Conservation (phyloP, 2,113 vertebrate genomes). For the Climacteris rufus region DNA sequence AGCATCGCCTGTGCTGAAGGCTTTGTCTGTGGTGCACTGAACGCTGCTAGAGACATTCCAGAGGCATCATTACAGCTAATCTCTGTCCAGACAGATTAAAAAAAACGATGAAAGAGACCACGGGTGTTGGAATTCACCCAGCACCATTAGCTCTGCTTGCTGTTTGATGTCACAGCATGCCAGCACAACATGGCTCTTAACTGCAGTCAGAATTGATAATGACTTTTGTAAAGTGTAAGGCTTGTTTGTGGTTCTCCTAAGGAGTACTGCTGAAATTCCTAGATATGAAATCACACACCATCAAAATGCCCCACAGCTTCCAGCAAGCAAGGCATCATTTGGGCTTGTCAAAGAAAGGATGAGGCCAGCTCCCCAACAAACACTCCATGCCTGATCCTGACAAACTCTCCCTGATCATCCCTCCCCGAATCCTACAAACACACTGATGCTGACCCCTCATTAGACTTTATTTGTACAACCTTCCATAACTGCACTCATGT, state of each 20-base stretch:
- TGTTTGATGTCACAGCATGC: background rate
- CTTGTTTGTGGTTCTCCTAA: background rate
- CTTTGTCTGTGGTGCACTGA: background rate
- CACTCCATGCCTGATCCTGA: background rate
- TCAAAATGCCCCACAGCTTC: background rate
- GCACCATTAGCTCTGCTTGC: background rate
- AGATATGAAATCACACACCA: background rate
- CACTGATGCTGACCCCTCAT: background rate
- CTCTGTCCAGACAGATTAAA: slow-evolving; percentile 49
- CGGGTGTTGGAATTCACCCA: background rate
- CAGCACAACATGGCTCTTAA: background rate
- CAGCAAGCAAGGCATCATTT: background rate
- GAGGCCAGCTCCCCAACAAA: background rate
- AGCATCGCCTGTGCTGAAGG: background rate
- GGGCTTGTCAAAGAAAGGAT: background rate
- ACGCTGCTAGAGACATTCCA: slow-evolving; percentile 31
- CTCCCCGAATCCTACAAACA: background rate
- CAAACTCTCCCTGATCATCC: background rate
- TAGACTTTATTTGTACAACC: background rate
- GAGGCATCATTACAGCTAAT: slow-evolving; percentile 44
- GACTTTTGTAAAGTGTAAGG: background rate
- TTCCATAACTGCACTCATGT: rapidly evolving
- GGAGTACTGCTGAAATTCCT: background rate
- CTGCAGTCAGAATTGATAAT: background rate
- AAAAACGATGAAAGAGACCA: slow-evolving; percentile 13